Percentiles rank a stretch among this genome's conserved stretches.
Evolutionary conservation across 2,888 invertebrate species (phyloP).

Genomic region (Orchesellides sinensis): DNA sequence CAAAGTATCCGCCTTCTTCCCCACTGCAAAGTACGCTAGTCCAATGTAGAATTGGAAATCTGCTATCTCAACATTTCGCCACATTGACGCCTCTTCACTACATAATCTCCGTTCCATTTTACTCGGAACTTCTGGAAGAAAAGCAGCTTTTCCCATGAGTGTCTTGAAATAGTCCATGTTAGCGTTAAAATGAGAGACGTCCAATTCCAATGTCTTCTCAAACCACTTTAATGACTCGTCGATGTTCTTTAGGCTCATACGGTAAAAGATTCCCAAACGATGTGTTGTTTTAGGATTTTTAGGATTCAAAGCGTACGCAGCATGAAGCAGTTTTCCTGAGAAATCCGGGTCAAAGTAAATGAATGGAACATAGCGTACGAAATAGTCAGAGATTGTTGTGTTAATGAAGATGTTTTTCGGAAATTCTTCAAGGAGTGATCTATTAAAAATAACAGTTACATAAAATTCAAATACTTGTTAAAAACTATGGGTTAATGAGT

Average conservation of each 20-base stretch:
- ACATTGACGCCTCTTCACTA: slow-evolving; percentile 4
- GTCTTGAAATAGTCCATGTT: slow-evolving; percentile 67
- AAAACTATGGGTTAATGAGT: not conserved
- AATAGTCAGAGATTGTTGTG: slow-evolving; percentile 67
- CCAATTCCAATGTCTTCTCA: slow-evolving; percentile 50
- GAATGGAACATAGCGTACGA: slow-evolving; percentile 62
- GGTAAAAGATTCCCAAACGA: slow-evolving; percentile 61
- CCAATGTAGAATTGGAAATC: slow-evolving; percentile 66
- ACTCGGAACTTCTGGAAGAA: not conserved
- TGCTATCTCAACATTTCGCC: slow-evolving; percentile 46
- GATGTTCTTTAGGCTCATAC: slow-evolving; percentile 62
- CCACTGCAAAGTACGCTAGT: slow-evolving; percentile 58
- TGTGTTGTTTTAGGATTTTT: slow-evolving; percentile 65
- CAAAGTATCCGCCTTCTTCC: slow-evolving; percentile 55
- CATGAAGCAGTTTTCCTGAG: slow-evolving; percentile 27
- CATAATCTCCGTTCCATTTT: slow-evolving; percentile 19
- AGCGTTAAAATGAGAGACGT: slow-evolving; percentile 60
- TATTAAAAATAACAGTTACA: slow-evolving; percentile 23
- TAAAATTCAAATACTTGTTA: not conserved
- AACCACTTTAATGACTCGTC: slow-evolving; percentile 64
- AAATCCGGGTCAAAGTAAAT: slow-evolving; percentile 58
- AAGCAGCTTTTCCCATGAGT: slow-evolving; percentile 34
- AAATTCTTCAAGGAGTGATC: slow-evolving; percentile 57
- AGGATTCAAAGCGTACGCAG: slow-evolving; percentile 66
- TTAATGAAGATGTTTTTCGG: slow-evolving; percentile 51